Percentiles rank a stretch among this genome's conserved stretches.
Conservation (phyloP, 2,113 vertebrate genomes). For the Symphodus melops region DNA sequence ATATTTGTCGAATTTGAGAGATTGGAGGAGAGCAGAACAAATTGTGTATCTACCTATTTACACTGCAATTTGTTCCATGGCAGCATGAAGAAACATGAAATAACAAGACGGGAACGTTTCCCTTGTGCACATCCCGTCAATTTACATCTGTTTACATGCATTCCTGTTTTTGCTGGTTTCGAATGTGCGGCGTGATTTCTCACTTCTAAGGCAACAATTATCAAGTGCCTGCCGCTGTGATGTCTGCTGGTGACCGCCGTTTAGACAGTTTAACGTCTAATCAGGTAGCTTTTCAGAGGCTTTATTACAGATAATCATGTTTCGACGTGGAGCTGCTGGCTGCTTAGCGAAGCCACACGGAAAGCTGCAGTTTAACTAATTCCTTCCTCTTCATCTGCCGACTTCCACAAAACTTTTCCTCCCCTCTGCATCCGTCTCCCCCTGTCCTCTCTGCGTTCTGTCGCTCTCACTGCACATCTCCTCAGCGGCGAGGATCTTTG, state of each 20-base stretch:
- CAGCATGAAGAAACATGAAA: conserved; percentile 20
- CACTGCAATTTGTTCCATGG: conserved; percentile 22
- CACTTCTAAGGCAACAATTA: conserved; percentile 17
- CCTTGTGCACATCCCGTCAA: conserved; percentile 17
- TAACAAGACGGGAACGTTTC: not conserved
- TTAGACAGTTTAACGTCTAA: conserved; percentile 16
- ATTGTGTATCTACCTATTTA: conserved; percentile 11
- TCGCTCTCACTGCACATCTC: conserved; percentile 10
- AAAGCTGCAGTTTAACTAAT: conserved; percentile 50
- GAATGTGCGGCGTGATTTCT: conserved; percentile 11
- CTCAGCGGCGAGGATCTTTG: conserved; percentile 35
- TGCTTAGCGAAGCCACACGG: conserved; percentile 27
- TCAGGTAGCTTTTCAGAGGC: conserved; percentile 38
- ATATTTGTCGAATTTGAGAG: conserved; percentile 34
- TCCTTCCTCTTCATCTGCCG: conserved; percentile 31
- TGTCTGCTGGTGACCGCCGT: conserved; percentile 15
- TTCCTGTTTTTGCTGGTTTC: conserved; percentile 10
- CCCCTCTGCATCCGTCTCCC: not conserved
- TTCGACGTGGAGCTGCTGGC: conserved; percentile 50
- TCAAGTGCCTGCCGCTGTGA: conserved; percentile 30
- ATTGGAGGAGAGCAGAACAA: conserved; percentile 27
- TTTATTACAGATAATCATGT: conserved; percentile 60
- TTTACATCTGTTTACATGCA: conserved; percentile 55
- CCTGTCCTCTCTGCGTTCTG: not conserved
- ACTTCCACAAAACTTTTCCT: conserved; percentile 28